A percentile compares a stretch with the other conserved stretches of the same genome.
Evolutionary conservation across 2,113 vertebrate genomes (phyloP).

Genomic region (Actinemys pallida): DNA sequence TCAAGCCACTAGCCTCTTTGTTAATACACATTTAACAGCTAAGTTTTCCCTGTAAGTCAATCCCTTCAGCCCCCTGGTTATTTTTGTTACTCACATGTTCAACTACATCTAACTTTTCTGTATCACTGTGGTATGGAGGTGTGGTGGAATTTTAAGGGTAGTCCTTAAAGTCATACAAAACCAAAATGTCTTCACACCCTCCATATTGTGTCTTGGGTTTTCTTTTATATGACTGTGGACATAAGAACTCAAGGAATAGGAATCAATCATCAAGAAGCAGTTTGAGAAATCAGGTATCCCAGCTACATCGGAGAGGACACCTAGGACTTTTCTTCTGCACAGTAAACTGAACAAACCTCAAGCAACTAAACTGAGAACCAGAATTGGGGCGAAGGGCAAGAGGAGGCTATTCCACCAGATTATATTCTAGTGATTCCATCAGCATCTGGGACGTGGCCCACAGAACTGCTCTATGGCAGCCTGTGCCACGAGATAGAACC

Average conservation of each 20-base stretch:
- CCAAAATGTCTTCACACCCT: neutral
- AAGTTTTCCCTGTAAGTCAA: conserved; percentile 43
- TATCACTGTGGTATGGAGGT: neutral
- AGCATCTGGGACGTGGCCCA: neutral
- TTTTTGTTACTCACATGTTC: conserved; percentile 19
- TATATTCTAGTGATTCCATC: neutral
- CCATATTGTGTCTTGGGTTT: neutral
- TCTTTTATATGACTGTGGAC: neutral
- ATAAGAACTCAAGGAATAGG: neutral
- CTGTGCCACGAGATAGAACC: neutral
- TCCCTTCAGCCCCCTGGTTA: conserved; percentile 16
- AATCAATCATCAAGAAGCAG: neutral
- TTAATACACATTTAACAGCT: conserved; percentile 24
- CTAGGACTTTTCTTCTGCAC: neutral
- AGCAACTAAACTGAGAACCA: neutral
- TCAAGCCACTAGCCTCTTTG: conserved; percentile 1
- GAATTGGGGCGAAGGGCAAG: neutral
- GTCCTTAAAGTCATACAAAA: neutral
- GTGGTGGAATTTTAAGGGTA: neutral
- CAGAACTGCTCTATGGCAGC: neutral
- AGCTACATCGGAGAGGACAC: neutral
- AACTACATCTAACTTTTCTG: neutral
- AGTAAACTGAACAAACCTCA: neutral
- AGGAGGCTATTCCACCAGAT: neutral
- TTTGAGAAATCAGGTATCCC: neutral